Base-by-base conservation (phyloP, 2,113 vertebrate species). In the Centropristis striata region DNA sequence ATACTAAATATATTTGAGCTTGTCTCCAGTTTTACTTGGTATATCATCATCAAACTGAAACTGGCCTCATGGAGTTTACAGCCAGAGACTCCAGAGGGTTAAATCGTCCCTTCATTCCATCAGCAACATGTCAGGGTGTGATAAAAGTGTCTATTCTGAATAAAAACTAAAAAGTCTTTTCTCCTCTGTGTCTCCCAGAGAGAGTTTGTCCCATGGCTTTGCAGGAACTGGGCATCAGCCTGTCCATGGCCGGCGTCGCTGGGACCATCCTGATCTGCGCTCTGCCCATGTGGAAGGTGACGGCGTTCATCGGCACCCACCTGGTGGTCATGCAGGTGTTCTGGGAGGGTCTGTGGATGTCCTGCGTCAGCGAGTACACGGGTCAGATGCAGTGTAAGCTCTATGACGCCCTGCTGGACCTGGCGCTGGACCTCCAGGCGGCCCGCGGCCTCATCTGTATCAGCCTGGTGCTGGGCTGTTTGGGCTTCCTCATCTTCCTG, bases 331-430 rank as follows among this genome's bases (percentile, higher is more conserved):
- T 96, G 46, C 97, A 97, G 94, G 95, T 96, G 69, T 96, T 96
- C 92, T 96, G 95, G 95, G 96, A 98, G 32, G 97, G 96, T 54
- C 67, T 97, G 82, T 98, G 96, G 96, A 96, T 97, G 96, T 96
- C 92, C 74, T 97, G 97, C 0, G 95, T 96, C 66, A 95, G 93
- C 0, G 95, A 97, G 76, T 96, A 93, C 93, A 96, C 96, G 0
- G 96, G 97, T 3, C 96, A 97, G 93, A 93, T 96, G 94, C 97
- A 97, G 90, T 97, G 96, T 80, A 98, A 97, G 81, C 90, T 86
- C 20, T 97, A 97, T 0, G 96, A 96, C 39, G 96, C 96, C 3
- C 80, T 97, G 68, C 90, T 96, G 90, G 96, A 97, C 72, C 90
- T 97, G 86, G 93, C 95, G 0, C 93, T 96, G 0, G 95, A 96